These are phyloP conservation scores for Herpetotheres cachinnans DNA, from an alignment of 2,113 vertebrate species.

Conservation along the genomic window DNA sequence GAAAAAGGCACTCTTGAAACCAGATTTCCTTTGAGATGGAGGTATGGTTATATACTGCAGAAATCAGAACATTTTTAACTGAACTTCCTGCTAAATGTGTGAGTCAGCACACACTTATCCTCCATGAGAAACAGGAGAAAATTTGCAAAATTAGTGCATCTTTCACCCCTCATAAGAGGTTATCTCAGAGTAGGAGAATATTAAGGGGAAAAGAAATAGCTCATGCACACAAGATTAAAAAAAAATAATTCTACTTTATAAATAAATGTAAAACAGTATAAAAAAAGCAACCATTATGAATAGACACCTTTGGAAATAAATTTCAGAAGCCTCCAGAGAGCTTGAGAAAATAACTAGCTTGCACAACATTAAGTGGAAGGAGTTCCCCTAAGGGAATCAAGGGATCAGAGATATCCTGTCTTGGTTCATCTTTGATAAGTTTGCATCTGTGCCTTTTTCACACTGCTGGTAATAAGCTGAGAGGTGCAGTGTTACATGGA, in stretches of 20 bases:
- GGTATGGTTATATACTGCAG: not conserved
- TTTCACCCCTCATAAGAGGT: not conserved
- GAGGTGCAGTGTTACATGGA: not conserved
- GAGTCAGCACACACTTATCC: not conserved
- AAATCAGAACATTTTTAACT: slow-evolving; percentile 14
- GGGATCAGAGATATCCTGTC: slow-evolving; percentile 53
- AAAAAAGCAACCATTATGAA: slow-evolving; percentile 11
- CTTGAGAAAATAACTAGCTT: slow-evolving; percentile 53
- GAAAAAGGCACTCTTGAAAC: not conserved
- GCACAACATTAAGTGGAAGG: slow-evolving; percentile 55
- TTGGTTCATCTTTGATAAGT: slow-evolving; percentile 59
- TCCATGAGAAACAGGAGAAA: not conserved
- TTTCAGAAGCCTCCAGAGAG: slow-evolving; percentile 63
- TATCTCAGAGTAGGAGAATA: not conserved
- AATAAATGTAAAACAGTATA: slow-evolving; percentile 25
- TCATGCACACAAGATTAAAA: not conserved
- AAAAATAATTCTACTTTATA: slow-evolving; percentile 4
- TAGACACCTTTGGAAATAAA: slow-evolving; percentile 65
- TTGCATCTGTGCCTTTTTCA: slow-evolving; percentile 25
- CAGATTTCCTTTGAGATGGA: not conserved
- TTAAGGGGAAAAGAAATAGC: not conserved
- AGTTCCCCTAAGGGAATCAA: slow-evolving; percentile 57
- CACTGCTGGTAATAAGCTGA: slow-evolving; percentile 21
- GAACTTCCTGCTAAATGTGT: slow-evolving; percentile 16
- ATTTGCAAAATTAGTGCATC: not conserved